A percentile compares a stretch with the other conserved stretches of the same genome.
Evolutionary conservation across 2,797 vertebrate genomes (phyloP).

Genomic region (Loriculus beryllinus): DNA sequence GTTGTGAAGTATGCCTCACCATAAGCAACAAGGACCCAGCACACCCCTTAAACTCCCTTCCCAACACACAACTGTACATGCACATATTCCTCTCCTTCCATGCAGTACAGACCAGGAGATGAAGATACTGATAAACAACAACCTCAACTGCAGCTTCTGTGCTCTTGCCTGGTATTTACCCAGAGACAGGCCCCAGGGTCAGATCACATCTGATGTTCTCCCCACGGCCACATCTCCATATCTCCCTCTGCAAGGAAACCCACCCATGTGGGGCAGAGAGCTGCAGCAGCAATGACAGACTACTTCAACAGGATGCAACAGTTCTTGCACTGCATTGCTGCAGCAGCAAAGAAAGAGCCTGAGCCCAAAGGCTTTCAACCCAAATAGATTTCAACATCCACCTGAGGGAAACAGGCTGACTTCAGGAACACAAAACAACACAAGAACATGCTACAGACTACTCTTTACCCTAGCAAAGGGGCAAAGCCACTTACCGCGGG

Average conservation of each 20-base stretch:
- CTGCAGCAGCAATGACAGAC: neutral
- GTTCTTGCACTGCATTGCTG: neutral
- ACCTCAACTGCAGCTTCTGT: neutral
- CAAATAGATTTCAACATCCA: neutral
- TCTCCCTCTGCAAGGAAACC: neutral
- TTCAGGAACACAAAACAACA: neutral
- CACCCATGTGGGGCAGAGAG: neutral
- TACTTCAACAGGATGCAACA: rapidly evolving
- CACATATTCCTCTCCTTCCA: neutral
- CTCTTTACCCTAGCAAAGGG: neutral
- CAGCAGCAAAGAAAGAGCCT: neutral
- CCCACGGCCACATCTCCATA: neutral
- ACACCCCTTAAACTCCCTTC: neutral
- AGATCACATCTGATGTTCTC: neutral
- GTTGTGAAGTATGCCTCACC: neutral
- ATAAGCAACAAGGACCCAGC: neutral
- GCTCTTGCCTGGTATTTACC: neutral
- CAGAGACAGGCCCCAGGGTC: neutral
- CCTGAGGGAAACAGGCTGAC: neutral
- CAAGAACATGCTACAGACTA: rapidly evolving
- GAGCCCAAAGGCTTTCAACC: neutral
- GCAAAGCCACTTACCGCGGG: conserved; percentile 83
- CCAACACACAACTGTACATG: neutral
- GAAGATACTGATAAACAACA: neutral
- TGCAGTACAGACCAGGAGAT: neutral